Percentiles rank a stretch among this genome's conserved stretches.
These are phyloP conservation scores for Hipposideros armiger DNA, from an alignment of 2,113 vertebrate species.

Conservation along the genomic window DNA sequence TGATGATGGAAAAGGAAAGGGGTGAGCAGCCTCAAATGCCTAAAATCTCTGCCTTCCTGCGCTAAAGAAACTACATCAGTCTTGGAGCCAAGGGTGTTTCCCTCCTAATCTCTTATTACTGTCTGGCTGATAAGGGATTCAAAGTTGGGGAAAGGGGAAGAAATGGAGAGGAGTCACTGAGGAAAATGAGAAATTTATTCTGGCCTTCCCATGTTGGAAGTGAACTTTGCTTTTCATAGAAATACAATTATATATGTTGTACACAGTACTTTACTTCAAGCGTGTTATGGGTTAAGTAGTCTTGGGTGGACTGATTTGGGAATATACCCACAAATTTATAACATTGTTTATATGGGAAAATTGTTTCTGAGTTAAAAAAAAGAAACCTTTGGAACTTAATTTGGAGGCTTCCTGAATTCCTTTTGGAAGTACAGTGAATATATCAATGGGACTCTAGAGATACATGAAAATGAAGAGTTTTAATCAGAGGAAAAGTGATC, in stretches of 20 bases:
- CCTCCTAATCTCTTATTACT: neutral
- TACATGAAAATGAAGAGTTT: conserved; percentile 45
- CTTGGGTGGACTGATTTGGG: neutral
- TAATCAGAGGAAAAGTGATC: conserved; percentile 28
- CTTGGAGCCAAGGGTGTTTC: neutral
- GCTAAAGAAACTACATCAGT: neutral
- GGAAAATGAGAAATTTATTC: neutral
- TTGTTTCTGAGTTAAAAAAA: conserved; percentile 58
- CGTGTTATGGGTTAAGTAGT: neutral
- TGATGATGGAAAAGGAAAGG: neutral
- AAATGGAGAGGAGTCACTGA: neutral
- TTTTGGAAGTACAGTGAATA: conserved; percentile 7
- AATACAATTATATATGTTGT: neutral
- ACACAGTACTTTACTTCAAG: conserved; percentile 14
- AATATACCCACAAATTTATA: conserved; percentile 52
- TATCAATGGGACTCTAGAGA: conserved; percentile 9
- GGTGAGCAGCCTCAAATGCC: neutral
- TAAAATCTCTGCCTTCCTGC: neutral
- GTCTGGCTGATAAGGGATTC: neutral
- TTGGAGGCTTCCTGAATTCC: conserved; percentile 53
- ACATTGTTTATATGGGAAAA: conserved; percentile 36
- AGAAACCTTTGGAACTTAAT: conserved; percentile 20
- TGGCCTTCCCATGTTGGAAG: neutral
- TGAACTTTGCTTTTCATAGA: neutral
- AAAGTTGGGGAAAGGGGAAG: neutral